Percentiles rank a stretch among this genome's conserved stretches.
These are phyloP conservation scores for Saimiri boliviensis DNA, from an alignment of 2,113 vertebrate species.

Conservation along the genomic window DNA sequence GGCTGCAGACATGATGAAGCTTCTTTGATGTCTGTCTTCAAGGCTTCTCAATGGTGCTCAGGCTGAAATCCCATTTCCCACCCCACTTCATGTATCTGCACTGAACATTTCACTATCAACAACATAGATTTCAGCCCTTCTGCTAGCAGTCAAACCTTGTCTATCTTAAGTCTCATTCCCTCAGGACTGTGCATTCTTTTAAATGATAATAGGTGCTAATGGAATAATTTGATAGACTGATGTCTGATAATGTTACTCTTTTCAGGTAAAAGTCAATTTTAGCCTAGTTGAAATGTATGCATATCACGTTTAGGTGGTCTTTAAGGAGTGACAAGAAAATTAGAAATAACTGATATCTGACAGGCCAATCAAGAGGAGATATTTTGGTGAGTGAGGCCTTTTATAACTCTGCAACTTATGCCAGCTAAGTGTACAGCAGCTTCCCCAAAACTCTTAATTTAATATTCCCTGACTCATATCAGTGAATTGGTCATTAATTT, in stretches of 20 bases:
- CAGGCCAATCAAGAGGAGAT: constrained; percentile 36
- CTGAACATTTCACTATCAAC: not conserved
- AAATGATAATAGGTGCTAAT: constrained; percentile 30
- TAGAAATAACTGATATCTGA: constrained; percentile 54
- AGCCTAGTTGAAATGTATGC: constrained; percentile 46
- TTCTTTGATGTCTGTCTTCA: not conserved
- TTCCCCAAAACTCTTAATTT: not conserved
- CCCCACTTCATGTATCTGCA: not conserved
- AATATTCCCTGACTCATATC: not conserved
- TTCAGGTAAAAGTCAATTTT: constrained; percentile 49
- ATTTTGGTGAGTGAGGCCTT: not conserved
- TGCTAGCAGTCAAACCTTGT: not conserved
- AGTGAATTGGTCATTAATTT: not conserved
- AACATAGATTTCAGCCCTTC: not conserved
- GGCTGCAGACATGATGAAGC: not conserved
- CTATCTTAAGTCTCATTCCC: not conserved
- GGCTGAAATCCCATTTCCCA: not conserved
- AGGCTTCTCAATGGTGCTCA: not conserved
- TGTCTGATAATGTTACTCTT: constrained; percentile 32
- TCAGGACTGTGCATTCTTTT: not conserved
- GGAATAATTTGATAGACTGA: constrained; percentile 49
- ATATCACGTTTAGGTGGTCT: not conserved
- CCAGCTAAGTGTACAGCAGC: not conserved
- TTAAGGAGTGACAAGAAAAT: constrained; percentile 52
- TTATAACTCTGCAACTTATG: not conserved